Evolutionary conservation across 2,113 vertebrate genomes (phyloP), one percentile per base, ranked within the genome.

Genomic region (Coptodon rendalli): DNA sequence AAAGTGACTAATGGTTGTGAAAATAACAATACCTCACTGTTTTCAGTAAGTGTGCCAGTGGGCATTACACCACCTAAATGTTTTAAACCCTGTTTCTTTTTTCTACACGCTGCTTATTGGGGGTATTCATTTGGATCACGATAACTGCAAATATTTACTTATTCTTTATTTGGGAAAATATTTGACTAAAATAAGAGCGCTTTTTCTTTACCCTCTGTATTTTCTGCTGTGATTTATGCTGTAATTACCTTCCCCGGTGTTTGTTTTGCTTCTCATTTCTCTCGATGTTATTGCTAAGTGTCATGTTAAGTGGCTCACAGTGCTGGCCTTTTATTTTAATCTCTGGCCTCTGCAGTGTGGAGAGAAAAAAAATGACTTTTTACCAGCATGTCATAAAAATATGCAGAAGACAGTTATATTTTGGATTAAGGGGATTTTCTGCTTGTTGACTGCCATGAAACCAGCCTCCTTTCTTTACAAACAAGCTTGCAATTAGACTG

Each of bases 1-100:
- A 83, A 85, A 59, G 87, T 90, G 90, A 91, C 53, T 82, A 89
- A 92, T 90, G 82, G 53, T 36, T 82, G 73, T 16, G 71, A 87
- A 83, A 87, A 84, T 84, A 68, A 50, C 59, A 84, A 36, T n/a
- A 50, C 54, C 22, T 90, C 86, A 43, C 9, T 59, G 85, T 73
- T 91, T 43, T 38, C 22, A 52, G 78, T 43, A 6, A 76, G 61
- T 45, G 43, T 52, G 16, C 45, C 63, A 13, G n/a, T 13, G 16
- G n/a, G 84, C 17, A 56, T 80, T 24, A 29, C 2, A 27, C 16
- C 63, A 84, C 13, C 80, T 29, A 43, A 85, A 66, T 36, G 52
- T 48, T 63, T 36, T 1, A 38, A 40, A 84, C 43, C 22, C n/a
- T 5, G 36, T 56, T 76, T 27, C 7, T 9, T 34, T 36, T 71